phyloP scores from a whole-genome alignment of 2,113 vertebrate species.

The Anarrhichthys ocellatus region DNA sequence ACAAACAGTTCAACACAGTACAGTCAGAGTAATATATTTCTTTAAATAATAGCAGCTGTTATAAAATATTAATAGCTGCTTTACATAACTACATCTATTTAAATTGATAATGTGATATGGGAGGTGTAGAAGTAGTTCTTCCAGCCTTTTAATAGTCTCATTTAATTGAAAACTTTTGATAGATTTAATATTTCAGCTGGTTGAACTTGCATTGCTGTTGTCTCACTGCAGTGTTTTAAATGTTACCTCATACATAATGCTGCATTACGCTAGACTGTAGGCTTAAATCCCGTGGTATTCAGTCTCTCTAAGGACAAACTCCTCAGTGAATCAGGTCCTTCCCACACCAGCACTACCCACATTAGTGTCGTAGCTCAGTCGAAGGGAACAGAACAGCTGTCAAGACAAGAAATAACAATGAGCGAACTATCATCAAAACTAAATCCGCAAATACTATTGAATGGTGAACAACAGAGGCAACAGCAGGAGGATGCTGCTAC shows the following conservation, averaged over 20 bases:
- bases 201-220: neutral
- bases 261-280: constrained; percentile 2
- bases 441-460: constrained; percentile 49
- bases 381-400: constrained; percentile 1
- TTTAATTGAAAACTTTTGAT: neutral
- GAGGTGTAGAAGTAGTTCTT: neutral
- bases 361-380: constrained; percentile 36
- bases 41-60: no score
- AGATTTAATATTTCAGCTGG: neutral
- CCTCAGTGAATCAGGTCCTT: constrained; percentile 32
- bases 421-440: constrained; percentile 30
- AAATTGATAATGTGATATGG: neutral
- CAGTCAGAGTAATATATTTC: no score
- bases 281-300: constrained; percentile 16
- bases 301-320: constrained; percentile 30
- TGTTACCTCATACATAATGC: neutral
- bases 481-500: neutral
- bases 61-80: constrained; percentile 7
- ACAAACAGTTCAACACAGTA: no score
- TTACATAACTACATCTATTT: neutral
- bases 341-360: constrained; percentile 17
- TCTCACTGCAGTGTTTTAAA: neutral
- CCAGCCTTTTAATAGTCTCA: neutral
- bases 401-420: constrained; percentile 53
- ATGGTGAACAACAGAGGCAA: constrained; percentile 22